phyloP scores from a whole-genome alignment of 1,140 invertebrate genomes.

The Cecropterus lyciades region DNA sequence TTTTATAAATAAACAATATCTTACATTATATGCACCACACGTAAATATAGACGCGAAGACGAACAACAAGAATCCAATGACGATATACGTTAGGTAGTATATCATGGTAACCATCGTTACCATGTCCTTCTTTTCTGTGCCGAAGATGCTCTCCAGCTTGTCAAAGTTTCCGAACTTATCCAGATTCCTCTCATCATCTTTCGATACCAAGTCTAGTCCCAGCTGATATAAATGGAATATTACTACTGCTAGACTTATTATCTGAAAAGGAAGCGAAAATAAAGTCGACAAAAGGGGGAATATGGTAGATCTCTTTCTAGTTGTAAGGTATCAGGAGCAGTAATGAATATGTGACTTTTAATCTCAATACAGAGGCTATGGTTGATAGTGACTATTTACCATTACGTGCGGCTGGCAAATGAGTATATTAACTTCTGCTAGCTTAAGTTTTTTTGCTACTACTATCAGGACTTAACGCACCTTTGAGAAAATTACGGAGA shows the following conservation, averaged over 20 bases:
- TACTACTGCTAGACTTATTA: constrained; percentile 64
- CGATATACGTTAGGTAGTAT: constrained; percentile 65
- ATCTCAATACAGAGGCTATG: too few species aligned
- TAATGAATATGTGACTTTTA: too few species aligned
- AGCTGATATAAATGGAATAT: constrained; percentile 64
- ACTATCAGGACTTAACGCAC: too few species aligned
- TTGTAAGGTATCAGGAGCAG: too few species aligned
- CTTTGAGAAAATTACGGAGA: too few species aligned
- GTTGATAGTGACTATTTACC: too few species aligned
- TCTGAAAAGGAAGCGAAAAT: constrained; percentile 53
- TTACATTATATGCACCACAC: constrained; percentile 69
- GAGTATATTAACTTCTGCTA: too few species aligned
- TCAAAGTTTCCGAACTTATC: constrained; percentile 67
- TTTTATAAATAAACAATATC: not conserved
- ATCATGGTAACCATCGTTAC: constrained; percentile 53
- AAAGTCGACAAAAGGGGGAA: too few species aligned
- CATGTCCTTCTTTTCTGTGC: constrained; percentile 50
- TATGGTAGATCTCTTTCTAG: too few species aligned
- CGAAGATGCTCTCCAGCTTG: constrained; percentile 68
- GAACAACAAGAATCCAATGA: constrained; percentile 61
- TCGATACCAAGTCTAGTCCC: constrained; percentile 48
- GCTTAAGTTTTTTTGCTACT: too few species aligned
- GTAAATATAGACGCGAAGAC: constrained; percentile 62
- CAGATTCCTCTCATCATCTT: constrained; percentile 49
- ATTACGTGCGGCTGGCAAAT: too few species aligned